Conservation (phyloP, 2,888 invertebrate species). For the Acanthopleura granulata region DNA sequence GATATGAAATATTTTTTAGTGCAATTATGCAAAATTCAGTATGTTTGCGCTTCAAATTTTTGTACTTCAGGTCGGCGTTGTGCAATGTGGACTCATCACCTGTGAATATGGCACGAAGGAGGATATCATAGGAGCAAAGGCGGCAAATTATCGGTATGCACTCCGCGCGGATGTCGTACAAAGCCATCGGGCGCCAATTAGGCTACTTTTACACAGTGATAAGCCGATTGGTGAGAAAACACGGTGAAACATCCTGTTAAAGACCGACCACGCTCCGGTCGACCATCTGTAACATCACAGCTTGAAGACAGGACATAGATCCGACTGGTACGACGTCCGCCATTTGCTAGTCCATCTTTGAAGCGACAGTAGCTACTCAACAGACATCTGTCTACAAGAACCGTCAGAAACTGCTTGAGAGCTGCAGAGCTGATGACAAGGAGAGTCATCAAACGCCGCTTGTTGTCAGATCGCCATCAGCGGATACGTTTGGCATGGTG, state of each 20-base stretch:
- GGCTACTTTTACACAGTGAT: background rate
- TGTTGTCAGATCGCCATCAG: constrained; percentile 4
- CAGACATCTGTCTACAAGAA: too few relatives aligned
- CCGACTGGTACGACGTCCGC: background rate
- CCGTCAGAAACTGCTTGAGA: background rate
- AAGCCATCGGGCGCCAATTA: constrained; percentile 1
- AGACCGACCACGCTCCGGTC: background rate
- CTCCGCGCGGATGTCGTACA: too few relatives aligned
- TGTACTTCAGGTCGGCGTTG: too few relatives aligned
- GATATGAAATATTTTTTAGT: background rate
- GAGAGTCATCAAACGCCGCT: too few relatives aligned
- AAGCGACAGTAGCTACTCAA: background rate
- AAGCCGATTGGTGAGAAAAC: background rate
- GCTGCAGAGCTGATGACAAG: too few relatives aligned
- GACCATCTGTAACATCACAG: constrained; percentile 4
- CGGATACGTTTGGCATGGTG: constrained; percentile 1
- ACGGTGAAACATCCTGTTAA: background rate
- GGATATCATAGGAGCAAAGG: too few relatives aligned
- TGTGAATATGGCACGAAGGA: too few relatives aligned
- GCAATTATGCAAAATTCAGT: constrained; percentile 4
- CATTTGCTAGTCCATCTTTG: constrained; percentile 1
- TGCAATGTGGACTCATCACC: too few relatives aligned
- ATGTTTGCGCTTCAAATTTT: too few relatives aligned
- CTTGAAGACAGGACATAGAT: background rate
- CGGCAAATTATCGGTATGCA: background rate